These are phyloP conservation scores for Charaxes varanes DNA, from an alignment of 1,140 invertebrate genomes.

Conservation along the genomic window DNA sequence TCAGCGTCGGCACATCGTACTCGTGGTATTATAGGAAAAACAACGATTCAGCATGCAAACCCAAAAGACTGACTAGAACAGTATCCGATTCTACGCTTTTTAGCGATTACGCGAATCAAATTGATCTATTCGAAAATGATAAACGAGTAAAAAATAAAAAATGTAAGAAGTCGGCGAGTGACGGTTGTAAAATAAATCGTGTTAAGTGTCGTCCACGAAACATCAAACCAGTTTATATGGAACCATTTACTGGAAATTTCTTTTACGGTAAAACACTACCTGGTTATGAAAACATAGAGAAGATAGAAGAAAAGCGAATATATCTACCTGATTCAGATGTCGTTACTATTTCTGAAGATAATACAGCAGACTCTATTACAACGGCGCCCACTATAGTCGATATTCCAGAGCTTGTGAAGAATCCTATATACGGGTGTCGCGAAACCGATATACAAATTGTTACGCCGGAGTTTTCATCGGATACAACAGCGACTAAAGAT, in stretches of 20 bases:
- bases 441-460: slow-evolving; percentile 44
- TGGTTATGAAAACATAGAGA: slow-evolving; percentile 46
- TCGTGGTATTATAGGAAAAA: slow-evolving; percentile 70
- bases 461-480: slow-evolving; percentile 40
- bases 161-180: slow-evolving; percentile 54
- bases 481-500: slow-evolving; percentile 41
- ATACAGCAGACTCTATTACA: slow-evolving; percentile 42
- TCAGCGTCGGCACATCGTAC: slow-evolving; percentile 64
- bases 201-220: slow-evolving; percentile 46
- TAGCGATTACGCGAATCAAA: slow-evolving; percentile 71
- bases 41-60: slow-evolving; percentile 47
- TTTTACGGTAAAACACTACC: slow-evolving; percentile 61
- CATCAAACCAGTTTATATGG: slow-evolving; percentile 53
- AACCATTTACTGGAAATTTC: slow-evolving; percentile 64
- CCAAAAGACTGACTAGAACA: slow-evolving; percentile 44
- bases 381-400: slow-evolving; percentile 50
- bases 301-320: slow-evolving; percentile 54
- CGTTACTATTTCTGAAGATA: slow-evolving; percentile 50
- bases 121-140: slow-evolving; percentile 63
- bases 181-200: slow-evolving; percentile 44
- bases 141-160: slow-evolving; percentile 35
- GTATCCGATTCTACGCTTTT: slow-evolving; percentile 70
- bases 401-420: slow-evolving; percentile 50
- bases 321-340: slow-evolving; percentile 63
- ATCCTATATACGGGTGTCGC: slow-evolving; percentile 55